Percentiles rank a stretch among this genome's conserved stretches.
These are phyloP conservation scores for Hemistola chrysoprasaria DNA, from an alignment of 2,888 invertebrate species.

Conservation along the genomic window DNA sequence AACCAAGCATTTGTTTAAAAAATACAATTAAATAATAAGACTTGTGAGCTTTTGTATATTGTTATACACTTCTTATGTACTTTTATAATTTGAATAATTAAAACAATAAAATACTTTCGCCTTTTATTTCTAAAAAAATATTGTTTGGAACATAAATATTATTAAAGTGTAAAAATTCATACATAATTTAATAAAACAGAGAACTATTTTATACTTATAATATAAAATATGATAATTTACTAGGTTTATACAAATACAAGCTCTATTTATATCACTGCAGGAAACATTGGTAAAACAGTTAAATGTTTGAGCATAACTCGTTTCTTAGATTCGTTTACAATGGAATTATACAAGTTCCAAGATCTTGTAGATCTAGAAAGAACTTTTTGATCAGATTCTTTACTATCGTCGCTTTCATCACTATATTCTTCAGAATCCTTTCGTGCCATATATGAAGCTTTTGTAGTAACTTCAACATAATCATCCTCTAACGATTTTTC, in stretches of 20 bases:
- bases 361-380: slow-evolving; percentile 44
- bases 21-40: too few species aligned
- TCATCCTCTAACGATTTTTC: slow-evolving; percentile 43
- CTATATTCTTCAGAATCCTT: slow-evolving; percentile 37
- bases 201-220: too few species aligned
- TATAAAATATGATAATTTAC: too few species aligned
- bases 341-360: slow-evolving; percentile 25
- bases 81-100: too few species aligned
- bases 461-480: slow-evolving; percentile 45
- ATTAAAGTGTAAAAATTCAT: too few species aligned
- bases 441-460: slow-evolving; percentile 25
- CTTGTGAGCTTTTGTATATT: neutral
- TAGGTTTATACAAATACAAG: too few species aligned
- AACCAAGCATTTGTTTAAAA: too few species aligned
- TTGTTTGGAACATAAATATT: too few species aligned
- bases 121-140: too few species aligned
- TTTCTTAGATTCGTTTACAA: slow-evolving; percentile 16
- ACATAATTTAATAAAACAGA: too few species aligned
- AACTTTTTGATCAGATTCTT: slow-evolving; percentile 36
- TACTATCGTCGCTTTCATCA: slow-evolving; percentile 48
- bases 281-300: slow-evolving; percentile 53
- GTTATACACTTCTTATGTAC: neutral
- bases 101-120: too few species aligned
- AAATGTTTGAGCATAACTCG: slow-evolving; percentile 40
- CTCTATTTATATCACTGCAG: too few species aligned